Percentiles rank a stretch among this genome's conserved stretches.
phyloP scores from a whole-genome alignment of 2,888 invertebrate species.

The Lycaena phlaeas region DNA sequence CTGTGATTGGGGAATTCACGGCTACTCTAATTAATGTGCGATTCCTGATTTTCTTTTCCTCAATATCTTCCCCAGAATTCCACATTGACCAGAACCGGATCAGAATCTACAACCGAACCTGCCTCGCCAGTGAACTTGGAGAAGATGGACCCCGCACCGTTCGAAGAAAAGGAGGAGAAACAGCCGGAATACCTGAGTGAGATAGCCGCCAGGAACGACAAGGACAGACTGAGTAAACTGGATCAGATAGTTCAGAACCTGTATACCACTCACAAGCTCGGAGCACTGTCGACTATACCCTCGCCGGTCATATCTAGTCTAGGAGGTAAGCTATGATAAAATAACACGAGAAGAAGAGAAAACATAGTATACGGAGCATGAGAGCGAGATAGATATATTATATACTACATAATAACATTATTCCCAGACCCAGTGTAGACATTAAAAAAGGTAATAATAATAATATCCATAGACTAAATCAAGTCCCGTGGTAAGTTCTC shows the following conservation, averaged over 20 bases:
- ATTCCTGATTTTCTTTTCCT: too few species aligned
- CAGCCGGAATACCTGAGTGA: slow-evolving; percentile 15
- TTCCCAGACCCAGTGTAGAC: too few species aligned
- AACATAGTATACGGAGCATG: too few species aligned
- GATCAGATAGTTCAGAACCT: slow-evolving; percentile 64
- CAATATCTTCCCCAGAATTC: slow-evolving; percentile 41
- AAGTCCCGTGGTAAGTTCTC: too few species aligned
- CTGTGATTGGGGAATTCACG: too few species aligned
- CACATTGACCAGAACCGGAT: slow-evolving; percentile 34
- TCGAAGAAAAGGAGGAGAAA: slow-evolving; percentile 26
- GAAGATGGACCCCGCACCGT: slow-evolving; percentile 21
- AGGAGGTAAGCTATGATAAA: slow-evolving; percentile 25
- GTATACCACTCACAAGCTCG: slow-evolving; percentile 60
- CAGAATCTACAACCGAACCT: slow-evolving; percentile 26
- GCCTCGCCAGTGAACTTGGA: slow-evolving; percentile 41
- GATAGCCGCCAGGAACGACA: slow-evolving; percentile 32
- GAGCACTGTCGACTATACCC: slow-evolving; percentile 28
- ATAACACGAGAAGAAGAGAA: too few species aligned
- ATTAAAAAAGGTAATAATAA: too few species aligned
- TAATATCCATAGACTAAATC: too few species aligned
- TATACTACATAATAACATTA: too few species aligned
- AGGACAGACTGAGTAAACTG: slow-evolving; percentile 56
- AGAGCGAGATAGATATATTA: too few species aligned
- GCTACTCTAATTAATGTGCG: too few species aligned
- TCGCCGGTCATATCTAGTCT: slow-evolving; percentile 28